Evolutionary conservation across 2,888 invertebrate species (phyloP).

Genomic region (Merodon equestris): DNA sequence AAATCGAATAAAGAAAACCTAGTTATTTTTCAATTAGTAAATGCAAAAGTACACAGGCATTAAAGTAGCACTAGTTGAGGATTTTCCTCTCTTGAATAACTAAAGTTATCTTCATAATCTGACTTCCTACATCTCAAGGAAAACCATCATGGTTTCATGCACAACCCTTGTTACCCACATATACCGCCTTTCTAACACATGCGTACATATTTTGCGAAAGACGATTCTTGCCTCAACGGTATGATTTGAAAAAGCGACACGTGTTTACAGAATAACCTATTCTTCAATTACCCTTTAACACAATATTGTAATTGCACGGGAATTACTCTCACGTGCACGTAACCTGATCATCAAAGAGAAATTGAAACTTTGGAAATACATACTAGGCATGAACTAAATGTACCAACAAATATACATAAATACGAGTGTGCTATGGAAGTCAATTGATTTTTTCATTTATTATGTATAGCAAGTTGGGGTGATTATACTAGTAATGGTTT

Average conservation of each 20-base stretch:
- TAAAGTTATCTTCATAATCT: no score
- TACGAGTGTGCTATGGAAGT: no score
- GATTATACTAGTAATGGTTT: no score
- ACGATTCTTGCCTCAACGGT: conserved; percentile 3
- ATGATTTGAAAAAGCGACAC: conserved; percentile 30
- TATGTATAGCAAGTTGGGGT: no score
- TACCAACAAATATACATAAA: background rate
- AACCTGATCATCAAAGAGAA: conserved; percentile 76
- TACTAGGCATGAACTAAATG: conserved; percentile 40
- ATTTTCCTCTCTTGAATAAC: no score
- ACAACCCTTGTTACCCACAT: conserved; percentile 33
- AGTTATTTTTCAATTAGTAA: no score
- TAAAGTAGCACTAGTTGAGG: no score
- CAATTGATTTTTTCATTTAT: no score
- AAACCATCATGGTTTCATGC: conserved; percentile 12
- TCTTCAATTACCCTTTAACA: conserved; percentile 78
- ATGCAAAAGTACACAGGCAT: no score
- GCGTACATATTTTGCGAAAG: conserved; percentile 11
- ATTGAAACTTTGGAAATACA: conserved; percentile 62
- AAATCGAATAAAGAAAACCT: no score
- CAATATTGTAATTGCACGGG: conserved; percentile 78
- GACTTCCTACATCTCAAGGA: conserved; percentile 27
- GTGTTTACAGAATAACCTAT: conserved; percentile 71
- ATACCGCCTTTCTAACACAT: conserved; percentile 19
- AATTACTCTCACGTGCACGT: conserved; percentile 79